Base-by-base conservation (phyloP, 2,113 vertebrate genomes). In the Microcebus jonahi region DNA sequence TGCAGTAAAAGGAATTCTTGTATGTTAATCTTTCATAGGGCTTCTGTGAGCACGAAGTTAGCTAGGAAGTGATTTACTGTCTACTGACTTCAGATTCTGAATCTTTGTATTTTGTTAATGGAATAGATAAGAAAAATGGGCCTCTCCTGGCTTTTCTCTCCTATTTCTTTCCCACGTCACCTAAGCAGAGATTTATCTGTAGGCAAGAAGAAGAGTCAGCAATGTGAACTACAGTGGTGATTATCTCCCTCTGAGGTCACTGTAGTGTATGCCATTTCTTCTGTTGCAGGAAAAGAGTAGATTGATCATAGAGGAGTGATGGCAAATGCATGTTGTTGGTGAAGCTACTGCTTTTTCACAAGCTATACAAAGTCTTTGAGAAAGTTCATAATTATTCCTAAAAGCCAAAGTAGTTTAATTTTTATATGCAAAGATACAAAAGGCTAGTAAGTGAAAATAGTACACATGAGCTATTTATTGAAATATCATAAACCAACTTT, bases 61-160 rank as follows among this genome's bases (percentile, higher is more conserved):
- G 53, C 36, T 83, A 18, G 8, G 5, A 70, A 90, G 55, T 91
- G 77, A 93, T 96, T 97, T 95, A 89, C 88, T 82, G 59, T 95
- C 65, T 87, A 39, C 59, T 55, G 67, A 85, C 59, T 93, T 73
- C 68, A 88, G 85, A 91, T 91, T 95, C 93, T 39, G 59, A 95
- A 93, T 89, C 91, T 91, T 88, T 96, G 31, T 91, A 82, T 83
- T 94, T 97, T 93, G 82, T 86, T 97, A 95, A 96, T 96, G 67
- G 55, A 93, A 96, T 65, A 93, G 48, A 88, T 95, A 97, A 96
- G 89, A 97, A 96, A 96, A 92, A 95, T 83, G 67, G 29, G 36
- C 45, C 71, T 90, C 48, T 76, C 4, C n/a, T 85, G 81, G 48
- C 39, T 68, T 95, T 92, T 77, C 53, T 83, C 67, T 59, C 25